Evolutionary conservation across 2,113 vertebrate genomes (phyloP).

Genomic region (Phalacrocorax aristotelis): DNA sequence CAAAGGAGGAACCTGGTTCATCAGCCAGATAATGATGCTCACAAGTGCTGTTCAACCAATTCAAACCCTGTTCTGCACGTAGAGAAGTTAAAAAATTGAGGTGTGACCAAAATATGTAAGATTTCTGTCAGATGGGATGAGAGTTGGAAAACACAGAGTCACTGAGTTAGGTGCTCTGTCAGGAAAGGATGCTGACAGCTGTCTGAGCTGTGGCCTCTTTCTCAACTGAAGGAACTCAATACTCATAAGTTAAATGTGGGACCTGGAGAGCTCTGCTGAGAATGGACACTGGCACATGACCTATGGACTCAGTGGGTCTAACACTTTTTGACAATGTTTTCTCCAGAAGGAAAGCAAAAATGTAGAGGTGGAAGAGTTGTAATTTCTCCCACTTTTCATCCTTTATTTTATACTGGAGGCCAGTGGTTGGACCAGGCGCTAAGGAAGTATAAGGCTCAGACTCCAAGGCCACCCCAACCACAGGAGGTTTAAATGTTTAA

Average conservation of each 20-base stretch:
- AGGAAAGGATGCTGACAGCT: not conserved
- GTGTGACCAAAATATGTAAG: fast-evolving
- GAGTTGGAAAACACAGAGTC: not conserved
- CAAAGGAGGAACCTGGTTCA: not conserved
- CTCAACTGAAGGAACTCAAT: not conserved
- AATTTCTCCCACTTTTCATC: not conserved
- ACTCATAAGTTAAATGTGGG: not conserved
- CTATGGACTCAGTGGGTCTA: not conserved
- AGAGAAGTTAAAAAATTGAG: not conserved
- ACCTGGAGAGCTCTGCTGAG: not conserved
- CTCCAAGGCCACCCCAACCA: not conserved
- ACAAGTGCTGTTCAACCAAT: not conserved
- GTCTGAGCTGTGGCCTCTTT: not conserved
- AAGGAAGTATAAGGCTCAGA: not conserved
- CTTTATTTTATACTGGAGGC: not conserved
- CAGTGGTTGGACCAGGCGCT: not conserved
- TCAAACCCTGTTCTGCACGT: fast-evolving
- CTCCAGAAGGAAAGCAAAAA: not conserved
- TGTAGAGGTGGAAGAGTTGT: no score
- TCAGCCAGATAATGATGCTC: not conserved
- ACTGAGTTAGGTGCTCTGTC: not conserved
- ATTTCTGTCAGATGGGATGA: not conserved
- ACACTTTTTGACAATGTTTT: not conserved
- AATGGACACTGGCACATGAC: fast-evolving
- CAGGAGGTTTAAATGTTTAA: not conserved